Base-by-base conservation (phyloP, 2,888 invertebrate genomes). In the Myopa testacea region DNA sequence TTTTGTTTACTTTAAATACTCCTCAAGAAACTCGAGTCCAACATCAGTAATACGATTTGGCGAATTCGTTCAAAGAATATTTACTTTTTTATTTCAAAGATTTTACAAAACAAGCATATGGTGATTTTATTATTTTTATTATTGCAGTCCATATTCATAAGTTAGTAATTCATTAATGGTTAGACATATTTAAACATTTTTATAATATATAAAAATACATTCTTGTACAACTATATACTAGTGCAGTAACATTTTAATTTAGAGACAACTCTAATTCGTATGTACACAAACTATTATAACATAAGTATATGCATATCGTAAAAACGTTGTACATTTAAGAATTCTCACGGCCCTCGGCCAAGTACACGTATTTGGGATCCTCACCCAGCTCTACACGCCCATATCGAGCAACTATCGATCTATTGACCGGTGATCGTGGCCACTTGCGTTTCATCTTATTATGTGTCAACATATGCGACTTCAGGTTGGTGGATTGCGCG, bases 401-500 rank as follows among this genome's bases (percentile, higher is more conserved):
- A 45, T 86, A 86, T 4, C 86, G 85, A 4, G 86, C 86, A 38
- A 81, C 45, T 38, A 82, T 75, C 2, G 87, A 83, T 40, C 86
- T 83, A 75, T 84, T 87, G 67, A 69, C 40, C 14, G 67, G 65
- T 10, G 79, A 77, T 91, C 88, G 76, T 3, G 87, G 81, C 86
- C 85, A 86, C 79, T 88, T 84, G 26, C 87, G 92, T 92, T 97
- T 97, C 84, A 97, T 96, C 90, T 98, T 98, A 79, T 98, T 98
- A 90, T 99, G 98, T 79, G 98, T 98, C 83, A 98, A 92, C 91
- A 99, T 98, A 90, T 99, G 99, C 81, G 98, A 98, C 90, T 99
- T 99, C 79, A 99, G 92, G 90, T 99, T 99, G 84, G 98, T 99
- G 80, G 97, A 97, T 90, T 99, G 99, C 75, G 99, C 98, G 90